Evolutionary conservation across 2,888 invertebrate genomes (phyloP).

Genomic region (Caenorhabditis sulstoni): DNA sequence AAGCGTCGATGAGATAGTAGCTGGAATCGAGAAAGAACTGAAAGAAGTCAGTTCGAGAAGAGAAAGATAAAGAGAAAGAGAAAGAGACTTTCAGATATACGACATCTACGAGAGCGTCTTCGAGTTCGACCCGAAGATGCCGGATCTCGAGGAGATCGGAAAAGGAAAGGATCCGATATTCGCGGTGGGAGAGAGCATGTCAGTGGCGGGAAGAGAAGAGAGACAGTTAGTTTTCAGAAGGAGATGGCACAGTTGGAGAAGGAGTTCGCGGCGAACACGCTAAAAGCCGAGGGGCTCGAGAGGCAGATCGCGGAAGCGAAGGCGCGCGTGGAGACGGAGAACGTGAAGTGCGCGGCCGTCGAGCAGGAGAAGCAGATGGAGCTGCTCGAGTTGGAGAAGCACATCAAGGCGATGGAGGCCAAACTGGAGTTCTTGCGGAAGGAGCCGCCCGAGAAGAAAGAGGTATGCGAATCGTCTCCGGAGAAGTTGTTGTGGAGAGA

Average conservation of each 20-base stretch:
- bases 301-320: constrained; percentile 37
- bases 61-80: no score
- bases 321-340: constrained; percentile 39
- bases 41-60: constrained; percentile 7
- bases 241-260: constrained; percentile 41
- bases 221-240: constrained; percentile 32
- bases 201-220: neutral
- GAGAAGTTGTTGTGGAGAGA: neutral
- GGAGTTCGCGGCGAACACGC: constrained; percentile 25
- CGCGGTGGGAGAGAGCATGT: constrained; percentile 20
- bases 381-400: constrained; percentile 36
- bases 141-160: constrained; percentile 5
- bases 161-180: constrained; percentile 34
- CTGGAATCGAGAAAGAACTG: constrained; percentile 37
- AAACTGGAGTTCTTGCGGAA: constrained; percentile 38
- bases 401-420: constrained; percentile 35
- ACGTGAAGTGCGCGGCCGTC: constrained; percentile 50
- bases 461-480: no score
- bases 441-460: constrained; percentile 36
- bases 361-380: constrained; percentile 52
- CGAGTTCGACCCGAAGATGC: constrained; percentile 44
- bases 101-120: constrained; percentile 24
- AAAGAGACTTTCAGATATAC: constrained; percentile 42
- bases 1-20: constrained; percentile 41
- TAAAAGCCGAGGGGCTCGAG: constrained; percentile 23